Evolutionary conservation across 1,140 invertebrate species (phyloP), one percentile per base, ranked within the genome.

Genomic region (Solen grandis): DNA sequence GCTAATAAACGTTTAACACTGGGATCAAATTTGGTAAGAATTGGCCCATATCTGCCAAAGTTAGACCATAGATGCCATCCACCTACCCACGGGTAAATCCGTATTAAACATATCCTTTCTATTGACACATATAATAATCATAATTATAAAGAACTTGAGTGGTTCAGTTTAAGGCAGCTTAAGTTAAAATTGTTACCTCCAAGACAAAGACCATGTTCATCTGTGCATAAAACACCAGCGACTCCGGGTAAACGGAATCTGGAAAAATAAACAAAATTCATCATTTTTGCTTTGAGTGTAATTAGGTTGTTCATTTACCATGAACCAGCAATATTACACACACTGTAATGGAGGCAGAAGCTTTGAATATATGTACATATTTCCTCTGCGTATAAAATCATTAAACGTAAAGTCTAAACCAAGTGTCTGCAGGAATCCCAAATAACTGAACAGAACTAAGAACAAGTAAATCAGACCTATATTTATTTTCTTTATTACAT

Each of bases 191-290:
- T n/a, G 60, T 63, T 66, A 86, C 86, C 78, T 78, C 76, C 74
- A 31, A 88, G 65, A 70, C 84, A 86, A 16, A 88, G 54, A 0
- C 86, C 86, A 69, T 88, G 77, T 74, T 83, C 68, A 73, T 88
- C 86, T 73, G 84, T 77, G 82, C 86, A 88, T 13, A 88, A 57
- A 22, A 84, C 83, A 52, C 82, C 82, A 69, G 60, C 76, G 14
- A 85, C 82, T 27, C 83, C 85, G 29, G 85, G 86, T n/a, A 74
- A 59, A 35, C 72, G 57, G 66, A 85, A 85, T 27, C 85, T 86
- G 66, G 22, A 84, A 85, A 46, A 79, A 65, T 70, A 66, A 52
- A 60, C 36, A 80, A 16, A 68, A 52, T n/a, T 1, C n/a, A n/a
- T 46, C 2, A n/a, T 31, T n/a, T n/a, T 54, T 5, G 25, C 4